phyloP scores from a whole-genome alignment of 2,888 invertebrate genomes.

The Octonoba sinensis region DNA sequence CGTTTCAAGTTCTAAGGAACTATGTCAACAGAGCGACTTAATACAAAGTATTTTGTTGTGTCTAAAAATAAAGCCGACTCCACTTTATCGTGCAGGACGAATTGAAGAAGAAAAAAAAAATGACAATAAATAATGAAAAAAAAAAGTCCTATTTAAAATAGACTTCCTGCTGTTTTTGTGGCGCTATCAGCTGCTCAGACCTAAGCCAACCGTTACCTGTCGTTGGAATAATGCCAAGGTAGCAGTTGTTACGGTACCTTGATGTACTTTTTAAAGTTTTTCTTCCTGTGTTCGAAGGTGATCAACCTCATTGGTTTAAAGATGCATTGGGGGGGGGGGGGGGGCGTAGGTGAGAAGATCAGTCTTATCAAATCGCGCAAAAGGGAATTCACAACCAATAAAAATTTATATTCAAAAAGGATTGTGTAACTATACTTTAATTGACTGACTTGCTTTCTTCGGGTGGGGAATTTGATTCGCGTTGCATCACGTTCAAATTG shows the following conservation, averaged over 20 bases:
- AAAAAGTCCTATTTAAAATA: background rate
- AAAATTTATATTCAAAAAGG: no score
- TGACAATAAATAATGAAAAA: background rate
- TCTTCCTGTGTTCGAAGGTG: background rate
- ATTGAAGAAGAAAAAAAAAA: background rate
- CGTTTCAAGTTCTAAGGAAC: slow-evolving; percentile 10
- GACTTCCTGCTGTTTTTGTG: slow-evolving; percentile 16
- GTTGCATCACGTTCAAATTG: no score
- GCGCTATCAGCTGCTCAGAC: slow-evolving; percentile 7
- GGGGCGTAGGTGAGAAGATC: no score
- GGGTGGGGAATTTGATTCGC: no score
- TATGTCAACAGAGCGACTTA: slow-evolving; percentile 23
- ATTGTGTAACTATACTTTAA: no score
- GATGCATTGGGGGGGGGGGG: no score
- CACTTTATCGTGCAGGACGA: slow-evolving; percentile 5
- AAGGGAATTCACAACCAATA: no score
- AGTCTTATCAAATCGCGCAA: no score
- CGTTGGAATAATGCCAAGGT: slow-evolving; percentile 3
- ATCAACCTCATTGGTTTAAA: slow-evolving; percentile 5
- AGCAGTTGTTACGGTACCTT: no score
- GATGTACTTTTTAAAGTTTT: no score
- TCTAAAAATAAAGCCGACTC: slow-evolving; percentile 17
- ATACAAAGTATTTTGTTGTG: slow-evolving; percentile 14
- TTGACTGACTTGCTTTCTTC: no score
- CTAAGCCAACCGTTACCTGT: slow-evolving; percentile 7